A percentile compares a stretch with the other conserved stretches of the same genome.
These are phyloP conservation scores for Dascillus cervinus DNA, from an alignment of 2,888 invertebrate genomes.

Conservation along the genomic window DNA sequence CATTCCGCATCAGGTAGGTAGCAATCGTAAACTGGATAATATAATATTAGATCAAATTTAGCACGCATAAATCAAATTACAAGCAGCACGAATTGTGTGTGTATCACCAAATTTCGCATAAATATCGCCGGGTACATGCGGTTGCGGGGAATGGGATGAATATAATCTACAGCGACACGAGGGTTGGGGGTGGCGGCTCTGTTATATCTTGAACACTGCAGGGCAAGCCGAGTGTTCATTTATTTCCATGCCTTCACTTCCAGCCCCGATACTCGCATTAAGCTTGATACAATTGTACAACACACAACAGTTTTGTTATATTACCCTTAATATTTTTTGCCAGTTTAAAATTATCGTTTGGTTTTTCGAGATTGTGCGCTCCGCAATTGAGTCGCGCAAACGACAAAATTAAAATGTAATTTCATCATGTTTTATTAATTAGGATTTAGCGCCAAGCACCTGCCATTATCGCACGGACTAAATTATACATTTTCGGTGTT, in stretches of 20 bases:
- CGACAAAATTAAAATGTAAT: no score
- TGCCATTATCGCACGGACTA: slow-evolving; percentile 2
- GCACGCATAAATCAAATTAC: slow-evolving; percentile 32
- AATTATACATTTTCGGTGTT: no score
- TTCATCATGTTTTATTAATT: no score
- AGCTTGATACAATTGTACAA: slow-evolving; percentile 28
- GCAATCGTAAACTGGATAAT: slow-evolving; percentile 6
- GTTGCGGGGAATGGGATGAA: slow-evolving; percentile 12
- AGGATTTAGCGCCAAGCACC: no score
- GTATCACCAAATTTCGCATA: slow-evolving; percentile 29
- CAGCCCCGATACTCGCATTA: slow-evolving; percentile 27
- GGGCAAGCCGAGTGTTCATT: slow-evolving; percentile 24
- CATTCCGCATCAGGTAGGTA: slow-evolving; percentile 7
- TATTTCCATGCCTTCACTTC: slow-evolving; percentile 28
- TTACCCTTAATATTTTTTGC: neutral
- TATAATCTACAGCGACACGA: slow-evolving; percentile 16
- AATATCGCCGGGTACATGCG: slow-evolving; percentile 22
- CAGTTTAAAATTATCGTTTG: neutral
- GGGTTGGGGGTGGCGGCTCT: slow-evolving; percentile 16
- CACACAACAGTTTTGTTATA: slow-evolving; percentile 16
- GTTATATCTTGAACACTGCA: slow-evolving; percentile 22
- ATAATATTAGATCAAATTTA: no score
- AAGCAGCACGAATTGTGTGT: slow-evolving; percentile 25
- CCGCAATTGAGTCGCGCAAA: no score
- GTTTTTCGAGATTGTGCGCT: no score